Evolutionary conservation across 2,888 invertebrate species (phyloP), one percentile per base, ranked within the genome.

Genomic region (Drosophila affinis): DNA sequence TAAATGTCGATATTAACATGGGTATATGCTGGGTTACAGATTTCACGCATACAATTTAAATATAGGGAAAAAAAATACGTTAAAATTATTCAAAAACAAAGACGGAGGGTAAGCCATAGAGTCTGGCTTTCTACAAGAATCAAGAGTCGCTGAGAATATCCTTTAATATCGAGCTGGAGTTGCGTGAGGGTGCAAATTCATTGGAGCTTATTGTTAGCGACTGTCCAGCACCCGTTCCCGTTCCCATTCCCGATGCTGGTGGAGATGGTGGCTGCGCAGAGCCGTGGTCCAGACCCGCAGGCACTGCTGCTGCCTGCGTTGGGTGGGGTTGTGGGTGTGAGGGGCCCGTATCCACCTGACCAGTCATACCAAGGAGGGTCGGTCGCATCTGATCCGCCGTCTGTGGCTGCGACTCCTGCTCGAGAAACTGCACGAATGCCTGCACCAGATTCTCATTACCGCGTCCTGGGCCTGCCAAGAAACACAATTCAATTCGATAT

Each of bases 101-200:
- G 39, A 34, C 27, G 59, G 34, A 61, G 29, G 14, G 34, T 6
- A 12, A 29, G 12, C 27, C 21, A 39, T n/a, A 0, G 2, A 7
- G 39, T 32, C 32, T 10, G 54, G 17, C 14, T 7, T 70, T 68
- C 79, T 90, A 89, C 76, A 90, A 82, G 75, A 88, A 90, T 92
- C 92, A 92, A 71, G 92, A 89, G 71, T 92, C 92, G 76, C 81
- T 92, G n/a, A 92, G 85, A 61, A 92, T 92, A 72, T 92, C 92
- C 84, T 92, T 92, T 45, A 92, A 78, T 79, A 92, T 92, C 34
- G 92, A 92, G 79, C 92, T 92, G 65, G 92, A 92, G 88, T 92
- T 92, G 69, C 92, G 88, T 6, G 91, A 79, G 9, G 92, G 91
- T 9, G 87, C 84, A 73, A 92, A 92, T 64, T 92, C 91, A 61